Base-by-base conservation (phyloP, 1,140 invertebrate genomes). In the Babylonia areolata region DNA sequence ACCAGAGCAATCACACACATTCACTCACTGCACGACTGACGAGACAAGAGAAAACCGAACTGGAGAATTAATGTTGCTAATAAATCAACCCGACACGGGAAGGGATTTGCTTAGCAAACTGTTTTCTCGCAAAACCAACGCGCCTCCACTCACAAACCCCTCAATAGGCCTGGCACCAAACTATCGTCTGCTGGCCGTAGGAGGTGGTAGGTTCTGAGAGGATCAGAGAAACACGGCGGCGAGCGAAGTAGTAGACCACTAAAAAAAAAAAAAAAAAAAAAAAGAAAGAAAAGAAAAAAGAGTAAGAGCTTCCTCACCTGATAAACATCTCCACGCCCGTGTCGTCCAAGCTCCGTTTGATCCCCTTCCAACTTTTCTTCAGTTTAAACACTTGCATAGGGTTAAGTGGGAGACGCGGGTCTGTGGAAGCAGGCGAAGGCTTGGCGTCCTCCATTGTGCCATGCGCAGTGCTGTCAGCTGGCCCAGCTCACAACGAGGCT, bases 291-390 rank as follows among this genome's bases (percentile, higher is more conserved):
- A 31, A 23, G 28, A 23, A 75, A 23, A 75, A 23, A 31, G 11
- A 23, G 11, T 11, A 9, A 51, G 46, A 51, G 9, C 46, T 51
- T 39, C 71, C 88, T 89, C 88, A 93, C 93, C 92, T 90, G 77
- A 93, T 91, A 87, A 93, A 92, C 93, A 93, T 93, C 83, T 93
- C 93, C 0, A 93, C 91, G 40, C 93, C 93, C n/a, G 93, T 93
- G 54, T 90, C 85, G 84, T 92, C 91, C 86, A 93, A 90, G 75
- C 90, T 89, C 78, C 93, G 75, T 89, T 93, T 93, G 86, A 93
- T 92, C 42, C 92, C 93, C 90, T 93, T 93, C 93, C 93, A 93
- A 69, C 91, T 93, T 89, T 93, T 93, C 87, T 93, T 91, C 17
- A 93, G 83, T 87, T 93, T 93, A 86, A 93, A 93, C 51, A 93